phyloP scores from a whole-genome alignment of 2,113 vertebrate species.

The Peromyscus californicus region DNA sequence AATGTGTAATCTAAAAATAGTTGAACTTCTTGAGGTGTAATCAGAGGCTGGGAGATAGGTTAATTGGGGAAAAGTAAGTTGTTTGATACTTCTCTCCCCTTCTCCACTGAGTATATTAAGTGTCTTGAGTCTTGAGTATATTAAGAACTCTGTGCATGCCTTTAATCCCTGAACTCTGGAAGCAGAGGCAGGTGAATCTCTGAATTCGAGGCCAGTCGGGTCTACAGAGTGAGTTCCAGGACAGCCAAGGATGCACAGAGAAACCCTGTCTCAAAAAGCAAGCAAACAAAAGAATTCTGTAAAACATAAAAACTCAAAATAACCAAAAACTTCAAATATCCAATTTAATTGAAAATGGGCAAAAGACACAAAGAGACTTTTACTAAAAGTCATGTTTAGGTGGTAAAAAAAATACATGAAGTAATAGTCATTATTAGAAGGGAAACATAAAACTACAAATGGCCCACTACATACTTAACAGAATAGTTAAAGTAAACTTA shows the following conservation, averaged over 20 bases:
- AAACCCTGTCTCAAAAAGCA: background rate
- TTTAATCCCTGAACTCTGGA: background rate
- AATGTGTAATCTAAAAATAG: background rate
- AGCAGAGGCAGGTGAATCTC: background rate
- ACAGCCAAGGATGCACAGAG: background rate
- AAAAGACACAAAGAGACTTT: background rate
- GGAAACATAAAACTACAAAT: background rate
- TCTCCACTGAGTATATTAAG: background rate
- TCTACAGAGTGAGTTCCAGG: background rate
- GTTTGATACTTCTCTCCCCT: background rate
- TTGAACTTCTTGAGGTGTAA: background rate
- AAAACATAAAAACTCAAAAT: background rate
- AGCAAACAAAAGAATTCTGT: background rate
- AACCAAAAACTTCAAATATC: background rate
- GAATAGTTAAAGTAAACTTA: background rate
- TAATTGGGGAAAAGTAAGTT: background rate
- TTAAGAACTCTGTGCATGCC: background rate
- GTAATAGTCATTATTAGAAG: background rate
- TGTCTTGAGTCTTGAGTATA: background rate
- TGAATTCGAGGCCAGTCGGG: background rate
- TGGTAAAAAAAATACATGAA: background rate
- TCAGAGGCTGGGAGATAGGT: background rate
- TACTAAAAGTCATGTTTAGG: background rate
- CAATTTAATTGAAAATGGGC: background rate
- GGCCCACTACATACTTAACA: background rate